phyloP scores from a whole-genome alignment of 2,113 vertebrate genomes.

The Stegastes partitus region DNA sequence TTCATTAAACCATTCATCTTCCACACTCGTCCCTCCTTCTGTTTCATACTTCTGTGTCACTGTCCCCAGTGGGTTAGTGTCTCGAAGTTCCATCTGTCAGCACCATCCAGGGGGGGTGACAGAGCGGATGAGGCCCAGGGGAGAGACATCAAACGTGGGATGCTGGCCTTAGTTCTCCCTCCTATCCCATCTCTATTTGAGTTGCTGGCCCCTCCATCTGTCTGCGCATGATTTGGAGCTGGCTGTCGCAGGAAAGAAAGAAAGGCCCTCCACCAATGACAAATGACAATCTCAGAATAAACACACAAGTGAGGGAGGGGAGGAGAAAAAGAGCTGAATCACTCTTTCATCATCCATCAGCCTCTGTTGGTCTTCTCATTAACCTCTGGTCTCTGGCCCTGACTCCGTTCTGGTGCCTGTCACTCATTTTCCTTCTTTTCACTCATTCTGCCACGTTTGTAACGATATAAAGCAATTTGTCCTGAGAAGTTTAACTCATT shows the following conservation, averaged over 20 bases:
- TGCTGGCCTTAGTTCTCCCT: constrained; percentile 68
- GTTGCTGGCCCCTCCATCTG: constrained; percentile 76
- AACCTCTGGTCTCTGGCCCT: constrained; percentile 61
- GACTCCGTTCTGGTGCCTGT: constrained; percentile 58
- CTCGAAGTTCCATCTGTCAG: constrained; percentile 81
- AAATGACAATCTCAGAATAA: constrained; percentile 82
- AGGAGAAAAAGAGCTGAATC: constrained; percentile 69
- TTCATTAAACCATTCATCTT: constrained; percentile 72
- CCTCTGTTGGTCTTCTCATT: constrained; percentile 70
- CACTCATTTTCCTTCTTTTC: constrained; percentile 43
- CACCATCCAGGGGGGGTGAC: constrained; percentile 68
- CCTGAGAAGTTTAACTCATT: not conserved
- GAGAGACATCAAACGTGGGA: constrained; percentile 82
- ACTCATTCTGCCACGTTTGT: constrained; percentile 14
- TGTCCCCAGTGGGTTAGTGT: constrained; percentile 69
- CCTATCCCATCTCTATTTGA: constrained; percentile 72
- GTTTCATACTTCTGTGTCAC: constrained; percentile 76
- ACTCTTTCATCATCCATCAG: constrained; percentile 76
- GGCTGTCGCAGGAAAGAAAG: constrained; percentile 69
- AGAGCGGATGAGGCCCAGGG: constrained; percentile 76
- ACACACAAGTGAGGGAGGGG: constrained; percentile 60
- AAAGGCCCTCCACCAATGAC: constrained; percentile 74
- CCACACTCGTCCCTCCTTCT: constrained; percentile 73
- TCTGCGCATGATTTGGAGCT: constrained; percentile 78
- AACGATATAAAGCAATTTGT: not conserved